These are phyloP conservation scores for Epinephelus malabaricus DNA, from an alignment of 2,797 vertebrate genomes.

Conservation along the genomic window DNA sequence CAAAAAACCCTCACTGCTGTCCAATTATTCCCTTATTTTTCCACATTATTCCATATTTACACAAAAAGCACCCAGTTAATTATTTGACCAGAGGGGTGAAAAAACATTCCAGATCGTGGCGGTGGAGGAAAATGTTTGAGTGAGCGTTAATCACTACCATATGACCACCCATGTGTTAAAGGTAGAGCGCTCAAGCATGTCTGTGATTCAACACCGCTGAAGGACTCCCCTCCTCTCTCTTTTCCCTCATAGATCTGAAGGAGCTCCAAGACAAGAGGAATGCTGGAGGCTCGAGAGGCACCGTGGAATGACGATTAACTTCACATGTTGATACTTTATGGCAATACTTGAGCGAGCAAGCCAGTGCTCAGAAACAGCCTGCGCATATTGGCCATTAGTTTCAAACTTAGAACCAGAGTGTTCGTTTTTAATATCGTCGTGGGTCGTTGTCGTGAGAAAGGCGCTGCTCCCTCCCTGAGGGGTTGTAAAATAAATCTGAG, in stretches of 20 bases:
- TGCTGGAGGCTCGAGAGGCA: slow-evolving; percentile 79
- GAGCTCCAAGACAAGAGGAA: slow-evolving; percentile 80
- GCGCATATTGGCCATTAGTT: slow-evolving; percentile 12
- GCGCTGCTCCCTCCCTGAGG: background rate
- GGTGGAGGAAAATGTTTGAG: slow-evolving; percentile 81
- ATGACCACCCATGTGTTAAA: slow-evolving; percentile 87
- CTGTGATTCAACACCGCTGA: slow-evolving; percentile 82
- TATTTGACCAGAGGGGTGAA: slow-evolving; percentile 83
- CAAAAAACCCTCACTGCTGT: slow-evolving; percentile 34
- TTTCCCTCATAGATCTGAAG: slow-evolving; percentile 73
- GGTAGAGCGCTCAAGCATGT: slow-evolving; percentile 85
- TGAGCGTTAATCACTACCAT: slow-evolving; percentile 85
- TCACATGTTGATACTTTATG: slow-evolving; percentile 79
- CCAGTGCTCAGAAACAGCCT: background rate
- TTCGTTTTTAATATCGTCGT: background rate
- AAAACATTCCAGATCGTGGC: slow-evolving; percentile 77
- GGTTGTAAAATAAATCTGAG: background rate
- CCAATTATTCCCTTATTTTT: slow-evolving; percentile 78
- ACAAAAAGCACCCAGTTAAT: slow-evolving; percentile 79
- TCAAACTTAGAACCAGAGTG: background rate
- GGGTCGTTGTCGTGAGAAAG: background rate
- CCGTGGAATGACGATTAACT: slow-evolving; percentile 80
- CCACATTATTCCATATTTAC: slow-evolving; percentile 82
- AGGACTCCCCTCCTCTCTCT: slow-evolving; percentile 74
- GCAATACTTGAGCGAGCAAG: slow-evolving; percentile 45